A percentile compares a stretch with the other conserved stretches of the same genome.
Conservation (phyloP, 2,888 invertebrate species). For the Monoplex corrugatus region DNA sequence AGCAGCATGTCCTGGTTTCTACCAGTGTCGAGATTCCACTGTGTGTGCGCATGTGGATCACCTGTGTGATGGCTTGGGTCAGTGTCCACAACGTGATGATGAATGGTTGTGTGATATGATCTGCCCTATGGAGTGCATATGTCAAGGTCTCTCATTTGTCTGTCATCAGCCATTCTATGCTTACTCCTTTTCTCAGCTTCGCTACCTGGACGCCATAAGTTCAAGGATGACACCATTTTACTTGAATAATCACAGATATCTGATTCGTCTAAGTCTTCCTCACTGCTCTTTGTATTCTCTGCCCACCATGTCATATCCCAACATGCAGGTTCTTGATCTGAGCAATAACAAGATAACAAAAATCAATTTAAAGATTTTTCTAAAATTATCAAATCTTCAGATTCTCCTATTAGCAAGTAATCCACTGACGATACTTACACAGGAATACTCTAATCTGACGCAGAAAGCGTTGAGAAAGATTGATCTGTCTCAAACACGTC, state of each 20-base stretch:
- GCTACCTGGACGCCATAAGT: background rate
- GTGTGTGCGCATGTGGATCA: conserved; percentile 5
- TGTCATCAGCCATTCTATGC: background rate
- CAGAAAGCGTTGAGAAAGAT: too few relatives aligned
- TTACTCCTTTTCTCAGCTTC: background rate
- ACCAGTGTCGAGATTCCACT: conserved; percentile 10
- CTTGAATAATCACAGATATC: background rate
- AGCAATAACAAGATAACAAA: too few relatives aligned
- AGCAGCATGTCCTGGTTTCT: background rate
- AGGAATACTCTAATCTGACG: too few relatives aligned
- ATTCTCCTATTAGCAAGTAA: too few relatives aligned
- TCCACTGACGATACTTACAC: too few relatives aligned
- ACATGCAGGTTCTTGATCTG: too few relatives aligned
- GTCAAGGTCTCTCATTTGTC: background rate
- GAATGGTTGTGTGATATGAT: background rate
- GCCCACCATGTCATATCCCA: too few relatives aligned
- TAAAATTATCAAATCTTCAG: too few relatives aligned
- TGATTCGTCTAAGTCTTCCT: background rate
- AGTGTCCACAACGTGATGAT: conserved; percentile 11
- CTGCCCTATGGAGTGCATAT: background rate
- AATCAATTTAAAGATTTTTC: too few relatives aligned
- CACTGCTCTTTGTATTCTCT: background rate
- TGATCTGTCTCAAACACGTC: too few relatives aligned
- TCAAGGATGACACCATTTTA: background rate
- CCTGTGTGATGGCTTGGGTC: conserved; percentile 13